Base-by-base conservation (phyloP, 2,113 vertebrate species). In the Crocuta crocuta region DNA sequence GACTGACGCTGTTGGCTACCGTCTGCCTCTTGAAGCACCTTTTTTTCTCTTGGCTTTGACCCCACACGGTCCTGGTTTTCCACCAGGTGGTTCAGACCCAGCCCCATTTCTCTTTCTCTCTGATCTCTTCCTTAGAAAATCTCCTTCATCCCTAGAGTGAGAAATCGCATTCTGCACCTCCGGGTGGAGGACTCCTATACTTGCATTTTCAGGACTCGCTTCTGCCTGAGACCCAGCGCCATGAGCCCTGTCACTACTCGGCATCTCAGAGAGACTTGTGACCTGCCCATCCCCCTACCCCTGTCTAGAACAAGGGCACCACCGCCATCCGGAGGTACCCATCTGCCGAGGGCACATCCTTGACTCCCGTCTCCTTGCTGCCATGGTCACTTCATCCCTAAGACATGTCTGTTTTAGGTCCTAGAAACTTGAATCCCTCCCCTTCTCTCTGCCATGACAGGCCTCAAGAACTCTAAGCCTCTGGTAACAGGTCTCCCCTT, bases 271-370 rank as follows among this genome's bases (percentile, higher is more conserved):
- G 63, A 16, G 4, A 4, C 16, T 15, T 0, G 0, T 23, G 73
- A 65, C 58, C 10, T 10, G 9, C 9, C 71, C 39, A 26, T 74
- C 11, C 88, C 48, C 17, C 39, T 15, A 13, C 28, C n/a, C 65
- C 23, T 10, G 33, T 13, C 39, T 11, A 43, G 66, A 61, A 55
- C 35, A 45, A 26, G 9, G 4, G 90, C 10, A 26, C 43, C 6
- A 1, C 2, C 2, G 1, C 2, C 2, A 17, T 16, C 35, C 66
- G 48, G 74, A 66, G n/a, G 7, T 58, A 48, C 2, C 76, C 1
- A 0, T 35, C 48, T 9, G 0, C 6, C 43, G 21, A 4, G 13
- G 45, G 53, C 26, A 55, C 55, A 35, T 39, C 71, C 45, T 76
- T 8, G 26, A 15, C 28, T 50, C 15, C 1, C 50, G 0, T 4